Evolutionary conservation across 2,888 invertebrate genomes (phyloP).

Genomic region (Thelaira solivaga): DNA sequence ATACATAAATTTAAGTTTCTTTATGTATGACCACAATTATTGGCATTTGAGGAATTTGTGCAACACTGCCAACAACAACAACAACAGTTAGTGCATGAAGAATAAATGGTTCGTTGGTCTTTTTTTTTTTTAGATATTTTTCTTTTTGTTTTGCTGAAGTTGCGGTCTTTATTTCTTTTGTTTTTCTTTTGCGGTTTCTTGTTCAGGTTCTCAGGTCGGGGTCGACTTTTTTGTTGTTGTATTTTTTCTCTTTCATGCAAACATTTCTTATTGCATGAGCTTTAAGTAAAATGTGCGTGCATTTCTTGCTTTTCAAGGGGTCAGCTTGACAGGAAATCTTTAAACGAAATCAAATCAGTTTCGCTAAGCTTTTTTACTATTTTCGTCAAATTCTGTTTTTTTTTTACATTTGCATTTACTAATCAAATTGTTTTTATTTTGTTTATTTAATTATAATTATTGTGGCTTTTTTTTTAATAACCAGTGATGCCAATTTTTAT

Average conservation of each 20-base stretch:
- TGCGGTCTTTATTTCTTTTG: slow-evolving; percentile 43
- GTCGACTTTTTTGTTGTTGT: slow-evolving; percentile 31
- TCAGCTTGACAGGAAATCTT: slow-evolving; percentile 33
- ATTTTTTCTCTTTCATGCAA: neutral
- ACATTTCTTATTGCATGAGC: slow-evolving; percentile 4
- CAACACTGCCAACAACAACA: slow-evolving; percentile 42
- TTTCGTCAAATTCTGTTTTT: neutral
- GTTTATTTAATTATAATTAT: slow-evolving; percentile 54
- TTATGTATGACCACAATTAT: slow-evolving; percentile 53
- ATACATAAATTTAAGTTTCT: slow-evolving; percentile 17
- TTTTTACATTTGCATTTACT: slow-evolving; percentile 11
- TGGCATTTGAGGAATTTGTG: slow-evolving; percentile 60
- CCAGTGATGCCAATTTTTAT: slow-evolving; percentile 18
- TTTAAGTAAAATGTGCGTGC: neutral
- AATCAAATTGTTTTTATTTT: slow-evolving; percentile 44
- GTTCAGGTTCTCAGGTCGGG: slow-evolving; percentile 35
- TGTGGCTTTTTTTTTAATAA: slow-evolving; percentile 40
- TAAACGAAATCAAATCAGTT: neutral
- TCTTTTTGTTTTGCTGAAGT: slow-evolving; percentile 10
- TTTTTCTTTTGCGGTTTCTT: slow-evolving; percentile 21
- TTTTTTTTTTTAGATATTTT: neutral
- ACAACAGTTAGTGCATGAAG: slow-evolving; percentile 29
- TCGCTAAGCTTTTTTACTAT: neutral
- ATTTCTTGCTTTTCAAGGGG: slow-evolving; percentile 3
- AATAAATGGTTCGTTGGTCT: slow-evolving; percentile 40